These are phyloP conservation scores for Mugil cephalus DNA, from an alignment of 2,113 vertebrate species.

Conservation along the genomic window DNA sequence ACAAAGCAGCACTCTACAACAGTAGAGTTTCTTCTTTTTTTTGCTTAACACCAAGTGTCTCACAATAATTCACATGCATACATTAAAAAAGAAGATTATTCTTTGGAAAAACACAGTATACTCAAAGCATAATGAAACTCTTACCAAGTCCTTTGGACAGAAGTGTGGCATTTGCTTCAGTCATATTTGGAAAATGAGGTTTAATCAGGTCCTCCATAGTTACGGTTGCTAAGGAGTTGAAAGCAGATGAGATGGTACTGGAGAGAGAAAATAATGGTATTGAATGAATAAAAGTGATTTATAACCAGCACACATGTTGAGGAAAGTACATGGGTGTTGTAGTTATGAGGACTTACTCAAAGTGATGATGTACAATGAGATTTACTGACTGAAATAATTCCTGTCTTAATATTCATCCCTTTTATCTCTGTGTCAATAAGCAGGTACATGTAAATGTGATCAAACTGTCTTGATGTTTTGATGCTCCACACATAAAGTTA, in stretches of 20 bases:
- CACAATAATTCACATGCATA: no score
- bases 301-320: not conserved
- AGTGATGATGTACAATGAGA: no score
- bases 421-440: no score
- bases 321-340: no score
- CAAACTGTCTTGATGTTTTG: not conserved
- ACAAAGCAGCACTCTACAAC: no score
- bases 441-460: no score
- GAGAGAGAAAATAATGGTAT: not conserved
- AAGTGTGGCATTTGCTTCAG: constrained; percentile 87
- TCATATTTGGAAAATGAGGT: constrained; percentile 87
- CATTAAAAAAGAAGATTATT: no score
- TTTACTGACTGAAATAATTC: no score
- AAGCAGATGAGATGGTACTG: constrained; percentile 97
- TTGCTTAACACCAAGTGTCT: no score
- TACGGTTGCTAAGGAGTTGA: constrained; percentile 95
- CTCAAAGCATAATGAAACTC: constrained; percentile 10
- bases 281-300: not conserved
- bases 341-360: no score
- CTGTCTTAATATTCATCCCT: no score
- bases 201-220: constrained; percentile 97
- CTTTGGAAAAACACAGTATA: not conserved
- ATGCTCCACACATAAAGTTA: not conserved
- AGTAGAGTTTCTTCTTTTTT: no score
- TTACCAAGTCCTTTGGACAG: constrained; percentile 93